Evolutionary conservation across 2,888 invertebrate genomes (phyloP).

Genomic region (Temnothorax ravouxi): DNA sequence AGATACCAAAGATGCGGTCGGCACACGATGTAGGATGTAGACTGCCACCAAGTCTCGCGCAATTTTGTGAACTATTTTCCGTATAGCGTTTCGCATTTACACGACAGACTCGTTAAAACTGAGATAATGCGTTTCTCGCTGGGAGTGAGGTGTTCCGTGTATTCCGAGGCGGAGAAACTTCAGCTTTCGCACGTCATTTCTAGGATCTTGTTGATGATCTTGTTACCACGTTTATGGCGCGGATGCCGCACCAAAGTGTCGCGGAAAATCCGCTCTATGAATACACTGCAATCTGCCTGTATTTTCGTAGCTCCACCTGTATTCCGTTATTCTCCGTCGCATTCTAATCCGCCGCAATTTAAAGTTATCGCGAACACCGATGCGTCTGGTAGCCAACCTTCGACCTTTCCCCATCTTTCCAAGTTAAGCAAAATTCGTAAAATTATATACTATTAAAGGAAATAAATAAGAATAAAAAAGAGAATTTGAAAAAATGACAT

Average conservation of each 20-base stretch:
- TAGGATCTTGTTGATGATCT: conserved; percentile 54
- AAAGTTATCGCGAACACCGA: conserved; percentile 12
- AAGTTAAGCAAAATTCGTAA: neutral
- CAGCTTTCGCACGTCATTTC: conserved; percentile 43
- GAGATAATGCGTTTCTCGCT: conserved; percentile 51
- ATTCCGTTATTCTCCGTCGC: conserved; percentile 18
- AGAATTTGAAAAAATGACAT: neutral
- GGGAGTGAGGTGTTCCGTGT: conserved; percentile 12
- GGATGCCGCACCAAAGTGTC: conserved; percentile 50
- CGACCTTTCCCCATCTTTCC: neutral
- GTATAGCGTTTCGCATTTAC: conserved; percentile 30
- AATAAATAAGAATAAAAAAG: neutral
- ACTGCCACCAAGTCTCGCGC: conserved; percentile 16
- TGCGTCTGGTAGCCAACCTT: neutral
- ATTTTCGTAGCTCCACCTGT: neutral
- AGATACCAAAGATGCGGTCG: conserved; percentile 36
- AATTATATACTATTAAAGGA: neutral
- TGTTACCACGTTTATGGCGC: conserved; percentile 61
- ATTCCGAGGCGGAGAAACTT: conserved; percentile 47
- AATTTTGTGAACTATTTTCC: conserved; percentile 34
- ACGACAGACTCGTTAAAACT: conserved; percentile 53
- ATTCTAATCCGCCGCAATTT: conserved; percentile 44
- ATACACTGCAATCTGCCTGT: conserved; percentile 23
- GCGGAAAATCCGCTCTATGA: conserved; percentile 52
- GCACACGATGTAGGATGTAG: neutral